Evolutionary conservation across 2,888 invertebrate genomes (phyloP), one percentile per base, ranked within the genome.

Genomic region (Macaria notata): DNA sequence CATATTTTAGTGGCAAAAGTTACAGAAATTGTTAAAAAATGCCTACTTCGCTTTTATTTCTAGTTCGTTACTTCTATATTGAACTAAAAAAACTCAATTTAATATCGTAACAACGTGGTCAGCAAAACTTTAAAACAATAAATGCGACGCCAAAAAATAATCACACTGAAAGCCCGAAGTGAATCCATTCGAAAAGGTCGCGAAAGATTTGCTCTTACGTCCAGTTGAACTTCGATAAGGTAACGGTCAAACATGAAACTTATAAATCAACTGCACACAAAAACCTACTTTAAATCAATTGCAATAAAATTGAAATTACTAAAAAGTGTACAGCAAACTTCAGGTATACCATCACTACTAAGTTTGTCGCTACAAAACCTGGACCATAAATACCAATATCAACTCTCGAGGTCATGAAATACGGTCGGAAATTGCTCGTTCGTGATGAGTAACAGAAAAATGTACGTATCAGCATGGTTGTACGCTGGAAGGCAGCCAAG

Each of bases 401-500:
- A 52, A 54, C 54, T 46, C 31, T 54, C 38, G 0, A 0, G 0
- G 0, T 7, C 31, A 4, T 3, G 6, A n/a, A 5, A 44, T 60
- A 60, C 41, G 44, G 56, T 44, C n/a, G 19, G 19, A n/a, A 41
- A 46, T 61, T 3, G 31, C 7, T 9, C 49, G 33, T 6, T 33
- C 3, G 7, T 47, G 45, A 38, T 8, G 44, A 44, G 51, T 54
- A 43, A 19, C n/a, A 43, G n/a, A 44, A 47, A 48, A 49, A 53
- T 54, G 44, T 49, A 49, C n/a, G 19, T 19, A 19, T 19, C 19
- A 19, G 19, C 19, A 19, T 41, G 41, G 41, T 53, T 39, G 44
- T 54, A 43, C 44, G 47, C 55, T 66, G 65, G 65, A 63, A 60
- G 41, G 9, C 43, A 49, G 63, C 62, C 65, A 64, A 59, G 30